A percentile compares a stretch with the other conserved stretches of the same genome.
Conservation (phyloP, 2,797 vertebrate genomes). For the Danio jaintianensis region DNA sequence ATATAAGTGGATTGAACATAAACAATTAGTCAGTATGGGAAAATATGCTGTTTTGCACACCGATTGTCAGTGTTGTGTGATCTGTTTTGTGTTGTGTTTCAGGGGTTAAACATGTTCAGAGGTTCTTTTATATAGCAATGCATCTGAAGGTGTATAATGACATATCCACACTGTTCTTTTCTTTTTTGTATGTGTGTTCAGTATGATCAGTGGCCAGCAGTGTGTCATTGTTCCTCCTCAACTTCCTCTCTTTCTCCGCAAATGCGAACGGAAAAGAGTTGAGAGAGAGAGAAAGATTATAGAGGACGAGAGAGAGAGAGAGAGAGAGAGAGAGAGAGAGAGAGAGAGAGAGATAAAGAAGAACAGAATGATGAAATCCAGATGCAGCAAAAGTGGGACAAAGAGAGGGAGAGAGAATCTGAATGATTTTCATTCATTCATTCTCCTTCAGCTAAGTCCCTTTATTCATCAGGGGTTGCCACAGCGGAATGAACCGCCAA, state of each 20-base stretch:
- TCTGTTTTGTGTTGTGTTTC: too few relatives aligned
- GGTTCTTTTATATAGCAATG: not conserved
- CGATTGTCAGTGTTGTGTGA: not conserved
- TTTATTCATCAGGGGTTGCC: too few relatives aligned
- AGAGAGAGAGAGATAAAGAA: not conserved
- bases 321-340: not conserved
- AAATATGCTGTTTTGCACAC: not conserved
- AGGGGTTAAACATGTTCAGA: not conserved
- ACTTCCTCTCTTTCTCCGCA: slow-evolving; percentile 71
- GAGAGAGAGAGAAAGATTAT: slow-evolving; percentile 9
- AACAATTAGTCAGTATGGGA: not conserved
- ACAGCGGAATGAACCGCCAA: too few relatives aligned
- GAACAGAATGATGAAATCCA: slow-evolving; percentile 46
- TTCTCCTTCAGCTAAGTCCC: too few relatives aligned
- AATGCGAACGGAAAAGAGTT: slow-evolving; percentile 53
- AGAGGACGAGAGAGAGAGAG: slow-evolving; percentile 57
- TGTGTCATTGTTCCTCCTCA: slow-evolving; percentile 60
- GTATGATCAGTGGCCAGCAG: not conserved
- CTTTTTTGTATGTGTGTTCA: too few relatives aligned
- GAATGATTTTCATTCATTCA: too few relatives aligned
- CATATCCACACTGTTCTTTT: not conserved
- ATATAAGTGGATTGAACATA: too few relatives aligned
- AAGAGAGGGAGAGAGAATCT: too few relatives aligned
- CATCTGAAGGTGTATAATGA: not conserved
- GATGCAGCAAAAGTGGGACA: slow-evolving; percentile 29